Evolutionary conservation across 2,797 vertebrate species (phyloP).

Genomic region (Rhinatrema bivittatum): DNA sequence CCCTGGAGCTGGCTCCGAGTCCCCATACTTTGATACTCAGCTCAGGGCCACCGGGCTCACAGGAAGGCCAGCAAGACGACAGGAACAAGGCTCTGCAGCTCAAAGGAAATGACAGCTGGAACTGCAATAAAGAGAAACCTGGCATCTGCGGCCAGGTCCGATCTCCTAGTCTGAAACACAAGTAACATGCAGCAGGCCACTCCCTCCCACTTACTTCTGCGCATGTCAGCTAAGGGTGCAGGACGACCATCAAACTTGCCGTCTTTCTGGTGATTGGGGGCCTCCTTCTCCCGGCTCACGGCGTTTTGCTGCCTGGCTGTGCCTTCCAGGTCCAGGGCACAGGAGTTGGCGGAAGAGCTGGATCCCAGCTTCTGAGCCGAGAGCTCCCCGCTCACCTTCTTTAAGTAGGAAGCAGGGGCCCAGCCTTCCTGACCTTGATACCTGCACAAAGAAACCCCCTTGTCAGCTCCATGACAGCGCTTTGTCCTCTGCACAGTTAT

Average conservation of each 20-base stretch:
- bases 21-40: too few species aligned
- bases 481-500: background rate
- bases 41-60: too few species aligned
- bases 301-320: conserved; percentile 62
- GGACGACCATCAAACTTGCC: conserved; percentile 36
- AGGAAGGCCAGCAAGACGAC: too few species aligned
- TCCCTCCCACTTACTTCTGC: conserved; percentile 75
- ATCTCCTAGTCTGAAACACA: too few species aligned
- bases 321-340: conserved; percentile 79
- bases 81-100: too few species aligned
- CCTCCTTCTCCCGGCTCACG: conserved; percentile 56
- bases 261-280: conserved; percentile 44
- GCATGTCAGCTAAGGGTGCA: conserved; percentile 34
- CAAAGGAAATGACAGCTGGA: too few species aligned
- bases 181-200: too few species aligned
- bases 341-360: conserved; percentile 61
- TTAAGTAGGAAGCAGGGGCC: conserved; percentile 95
- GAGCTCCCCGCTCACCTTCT: conserved; percentile 70
- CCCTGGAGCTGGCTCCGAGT: too few species aligned
- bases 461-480: accelerated
- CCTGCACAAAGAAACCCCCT: conserved; percentile 44
- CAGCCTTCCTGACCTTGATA: conserved; percentile 92
- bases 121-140: too few species aligned
- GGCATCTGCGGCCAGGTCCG: too few species aligned
- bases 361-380: conserved; percentile 69